Base-by-base conservation (phyloP, 2,113 vertebrate genomes). In the Calonectris borealis region DNA sequence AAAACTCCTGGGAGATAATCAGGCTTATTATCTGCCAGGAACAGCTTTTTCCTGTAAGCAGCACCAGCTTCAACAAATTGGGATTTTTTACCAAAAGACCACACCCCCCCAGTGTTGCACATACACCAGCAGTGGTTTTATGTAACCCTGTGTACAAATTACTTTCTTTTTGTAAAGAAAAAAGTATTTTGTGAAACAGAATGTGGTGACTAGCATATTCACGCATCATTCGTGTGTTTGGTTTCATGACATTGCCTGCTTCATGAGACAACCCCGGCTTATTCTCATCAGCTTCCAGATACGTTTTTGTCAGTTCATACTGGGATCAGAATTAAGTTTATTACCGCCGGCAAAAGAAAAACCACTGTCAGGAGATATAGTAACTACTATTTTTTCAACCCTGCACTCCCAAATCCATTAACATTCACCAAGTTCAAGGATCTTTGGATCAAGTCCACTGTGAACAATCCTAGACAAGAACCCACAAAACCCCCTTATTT, bases 221-320 rank as follows among this genome's bases (percentile, higher is more conserved):
- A 65, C 24, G 11, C 8, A 3, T 42, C 16, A 66, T 52, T 79
- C 3, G 3, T 0, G 1, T 16, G 15, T 44, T 85, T 0, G 0
- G 24, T 77, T 86, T 83, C 34, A 48, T 26, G 54, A 58, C 44
- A 34, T 5, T 44, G 51, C 21, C 55, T 42, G 60, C 51, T 81
- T 78, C 42, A 26, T 17, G 22, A 90, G 20, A 70, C 64, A 90
- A 49, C 7, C 38, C 36, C 48, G 80, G 32, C 15, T 88, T 60
- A 42, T 27, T 58, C 51, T 80, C 76, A 57, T 65, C 70, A 68
- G 36, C 49, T 90, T 91, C 62, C 44, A 76, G 32, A 62, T 13
- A 16, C 1, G 2, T 31, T 71, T 90, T 80, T 86, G 44, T 65
- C 64, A 78, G 83, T 42, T 75, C 61, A 61, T 20, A 61, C 9